Percentiles rank a stretch among this genome's conserved stretches.
Evolutionary conservation across 2,888 invertebrate genomes (phyloP).

Genomic region (Petrolisthes manimaculis): DNA sequence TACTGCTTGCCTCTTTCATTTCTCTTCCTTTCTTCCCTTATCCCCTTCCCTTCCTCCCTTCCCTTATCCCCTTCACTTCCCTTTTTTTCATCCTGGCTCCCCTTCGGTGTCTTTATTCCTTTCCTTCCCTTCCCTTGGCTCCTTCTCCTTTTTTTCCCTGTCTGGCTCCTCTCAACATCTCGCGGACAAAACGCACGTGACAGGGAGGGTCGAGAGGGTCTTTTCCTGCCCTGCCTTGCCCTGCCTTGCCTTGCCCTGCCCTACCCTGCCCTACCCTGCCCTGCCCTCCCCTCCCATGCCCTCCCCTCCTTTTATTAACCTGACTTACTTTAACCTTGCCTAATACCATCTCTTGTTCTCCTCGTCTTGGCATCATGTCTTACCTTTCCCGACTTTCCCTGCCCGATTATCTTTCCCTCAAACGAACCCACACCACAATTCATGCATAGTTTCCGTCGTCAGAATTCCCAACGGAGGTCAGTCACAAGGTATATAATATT

Average conservation of each 20-base stretch:
- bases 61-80: background rate
- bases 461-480: too few species aligned
- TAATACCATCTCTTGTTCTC: too few species aligned
- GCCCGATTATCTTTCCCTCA: too few species aligned
- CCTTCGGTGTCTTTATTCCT: background rate
- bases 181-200: background rate
- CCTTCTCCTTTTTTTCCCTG: background rate
- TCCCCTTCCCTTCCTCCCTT: conserved; percentile 9
- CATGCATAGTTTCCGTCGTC: too few species aligned
- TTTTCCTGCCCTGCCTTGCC: background rate
- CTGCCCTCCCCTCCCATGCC: background rate
- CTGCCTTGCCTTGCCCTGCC: background rate
- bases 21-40: background rate
- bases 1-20: background rate
- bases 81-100: background rate
- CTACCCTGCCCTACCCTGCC: background rate
- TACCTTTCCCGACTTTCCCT: too few species aligned
- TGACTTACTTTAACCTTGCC: too few species aligned
- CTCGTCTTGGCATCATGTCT: too few species aligned
- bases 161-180: conserved; percentile 1
- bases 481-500: too few species aligned
- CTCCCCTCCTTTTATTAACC: background rate
- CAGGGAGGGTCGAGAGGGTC: background rate
- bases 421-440: too few species aligned
- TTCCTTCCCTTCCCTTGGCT: background rate